Conservation (phyloP, 2,888 invertebrate species). For the Brachynemurus nebulosus region DNA sequence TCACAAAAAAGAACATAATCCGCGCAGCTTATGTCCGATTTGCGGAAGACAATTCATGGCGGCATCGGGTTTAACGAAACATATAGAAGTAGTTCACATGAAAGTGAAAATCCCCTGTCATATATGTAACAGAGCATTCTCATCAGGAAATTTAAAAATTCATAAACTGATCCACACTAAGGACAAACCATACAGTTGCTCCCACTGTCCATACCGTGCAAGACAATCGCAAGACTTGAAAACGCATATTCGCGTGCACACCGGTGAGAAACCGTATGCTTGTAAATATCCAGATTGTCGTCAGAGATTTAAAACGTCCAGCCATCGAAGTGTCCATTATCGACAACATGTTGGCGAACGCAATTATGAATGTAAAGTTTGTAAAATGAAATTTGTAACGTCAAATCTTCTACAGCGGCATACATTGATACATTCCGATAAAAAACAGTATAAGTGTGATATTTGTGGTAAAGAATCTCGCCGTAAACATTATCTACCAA, state of each 20-base stretch:
- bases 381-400: constrained; percentile 25
- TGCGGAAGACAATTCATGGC: constrained; percentile 21
- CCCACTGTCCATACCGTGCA: constrained; percentile 19
- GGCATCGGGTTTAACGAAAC: constrained; percentile 17
- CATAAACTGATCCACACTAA: constrained; percentile 19
- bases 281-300: constrained; percentile 21
- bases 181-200: constrained; percentile 19
- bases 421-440: constrained; percentile 20
- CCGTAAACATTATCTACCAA: constrained; percentile 19
- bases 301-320: constrained; percentile 19
- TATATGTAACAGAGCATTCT: background rate
- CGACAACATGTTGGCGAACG: constrained; percentile 33
- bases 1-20: constrained; percentile 17
- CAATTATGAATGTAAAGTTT: constrained; percentile 29
- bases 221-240: constrained; percentile 20
- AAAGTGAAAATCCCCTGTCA: background rate
- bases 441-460: constrained; percentile 19
- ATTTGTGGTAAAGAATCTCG: constrained; percentile 20
- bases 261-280: constrained; percentile 20
- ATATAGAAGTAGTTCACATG: constrained; percentile 13
- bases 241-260: constrained; percentile 22
- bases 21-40: constrained; percentile 20
- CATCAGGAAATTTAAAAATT: constrained; percentile 14
- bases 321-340: constrained; percentile 25
- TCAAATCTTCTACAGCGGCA: constrained; percentile 21